These are phyloP conservation scores for Turdus rufiventris DNA, from an alignment of 2,113 vertebrate species.

Conservation along the genomic window DNA sequence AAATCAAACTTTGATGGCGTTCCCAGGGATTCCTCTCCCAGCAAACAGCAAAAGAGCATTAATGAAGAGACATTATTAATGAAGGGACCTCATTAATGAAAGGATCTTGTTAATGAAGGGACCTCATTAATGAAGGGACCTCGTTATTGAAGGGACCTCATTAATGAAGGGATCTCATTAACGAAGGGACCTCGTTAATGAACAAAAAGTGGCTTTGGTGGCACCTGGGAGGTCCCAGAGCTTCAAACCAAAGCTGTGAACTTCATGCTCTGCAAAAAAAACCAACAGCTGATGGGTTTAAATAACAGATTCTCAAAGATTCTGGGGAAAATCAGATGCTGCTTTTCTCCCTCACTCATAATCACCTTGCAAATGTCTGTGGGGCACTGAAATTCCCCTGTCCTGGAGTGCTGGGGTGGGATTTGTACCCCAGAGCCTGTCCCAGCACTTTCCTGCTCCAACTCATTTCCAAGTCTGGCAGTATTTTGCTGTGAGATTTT, in stretches of 20 bases:
- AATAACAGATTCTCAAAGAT: not conserved
- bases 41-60: fast-evolving
- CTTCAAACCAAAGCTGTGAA: not conserved
- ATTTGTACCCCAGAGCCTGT: not conserved
- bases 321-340: not conserved
- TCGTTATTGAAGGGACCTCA: too few species aligned
- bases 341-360: not conserved
- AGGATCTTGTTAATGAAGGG: not conserved
- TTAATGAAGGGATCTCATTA: not conserved
- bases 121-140: fast-evolving
- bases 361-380: not conserved
- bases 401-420: not conserved
- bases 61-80: not conserved
- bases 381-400: not conserved
- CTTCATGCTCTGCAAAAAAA: not conserved
- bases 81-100: too few species aligned
- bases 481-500: not conserved
- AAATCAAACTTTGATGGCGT: fast-evolving
- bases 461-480: not conserved
- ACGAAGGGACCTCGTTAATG: fast-evolving
- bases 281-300: not conserved
- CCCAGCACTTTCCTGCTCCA: not conserved
- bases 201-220: not conserved
- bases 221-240: not conserved
- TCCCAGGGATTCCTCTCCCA: not conserved